phyloP scores from a whole-genome alignment of 2,113 vertebrate genomes.

The Datnioides undecimradiatus region DNA sequence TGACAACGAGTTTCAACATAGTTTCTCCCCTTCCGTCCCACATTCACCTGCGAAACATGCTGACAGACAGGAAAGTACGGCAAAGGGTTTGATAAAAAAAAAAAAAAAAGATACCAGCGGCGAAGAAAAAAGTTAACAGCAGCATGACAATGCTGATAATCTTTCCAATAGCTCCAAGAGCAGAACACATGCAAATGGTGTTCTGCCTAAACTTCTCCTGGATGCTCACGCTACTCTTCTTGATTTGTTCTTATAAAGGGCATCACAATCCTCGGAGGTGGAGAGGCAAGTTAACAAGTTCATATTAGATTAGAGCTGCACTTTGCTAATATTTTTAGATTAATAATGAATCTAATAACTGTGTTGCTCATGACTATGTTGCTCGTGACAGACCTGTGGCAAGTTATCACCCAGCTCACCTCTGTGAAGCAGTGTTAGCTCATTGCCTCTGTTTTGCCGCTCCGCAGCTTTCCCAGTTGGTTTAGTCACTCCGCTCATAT shows the following conservation, averaged over 20 bases:
- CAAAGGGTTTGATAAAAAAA: constrained; percentile 49
- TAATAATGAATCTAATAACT: not conserved
- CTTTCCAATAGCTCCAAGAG: not conserved
- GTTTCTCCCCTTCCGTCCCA: constrained; percentile 45
- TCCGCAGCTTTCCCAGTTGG: not conserved
- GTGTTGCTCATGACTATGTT: not conserved
- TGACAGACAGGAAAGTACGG: constrained; percentile 58
- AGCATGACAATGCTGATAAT: constrained; percentile 19
- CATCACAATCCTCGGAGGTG: not conserved
- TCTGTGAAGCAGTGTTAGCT: not conserved
- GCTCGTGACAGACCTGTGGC: not conserved
- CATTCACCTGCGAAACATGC: constrained; percentile 66
- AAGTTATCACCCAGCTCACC: not conserved
- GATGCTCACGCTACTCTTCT: not conserved
- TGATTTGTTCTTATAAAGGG: not conserved
- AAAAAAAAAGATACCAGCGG: constrained; percentile 39
- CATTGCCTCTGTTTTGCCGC: not conserved
- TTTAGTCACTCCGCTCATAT: not conserved
- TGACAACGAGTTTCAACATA: constrained; percentile 50
- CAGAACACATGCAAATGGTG: not conserved
- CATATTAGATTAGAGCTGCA: not conserved
- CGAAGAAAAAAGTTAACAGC: constrained; percentile 51
- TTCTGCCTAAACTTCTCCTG: not conserved
- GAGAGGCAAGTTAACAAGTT: not conserved
- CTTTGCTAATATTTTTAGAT: not conserved